phyloP scores from a whole-genome alignment of 2,113 vertebrate species.

The Elachura formosa region DNA sequence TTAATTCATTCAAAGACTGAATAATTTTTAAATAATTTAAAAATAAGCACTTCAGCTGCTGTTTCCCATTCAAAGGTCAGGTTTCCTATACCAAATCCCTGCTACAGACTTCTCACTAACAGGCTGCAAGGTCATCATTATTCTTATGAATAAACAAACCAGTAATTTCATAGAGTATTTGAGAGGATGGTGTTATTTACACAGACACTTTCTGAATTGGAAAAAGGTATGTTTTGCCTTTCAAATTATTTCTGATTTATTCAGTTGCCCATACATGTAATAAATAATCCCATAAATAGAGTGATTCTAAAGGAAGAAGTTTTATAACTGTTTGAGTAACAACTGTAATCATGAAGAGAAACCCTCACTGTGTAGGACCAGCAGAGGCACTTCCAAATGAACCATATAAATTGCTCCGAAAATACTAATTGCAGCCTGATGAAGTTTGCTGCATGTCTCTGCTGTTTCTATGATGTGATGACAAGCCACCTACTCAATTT shows the following conservation, averaged over 20 bases:
- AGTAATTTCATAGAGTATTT: not conserved
- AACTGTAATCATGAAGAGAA: not conserved
- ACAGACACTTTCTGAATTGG: not conserved
- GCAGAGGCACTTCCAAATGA: not conserved
- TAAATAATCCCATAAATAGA: not conserved
- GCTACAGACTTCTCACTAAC: not conserved
- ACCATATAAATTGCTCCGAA: not conserved
- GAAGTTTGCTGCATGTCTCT: not conserved
- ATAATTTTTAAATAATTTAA: no score
- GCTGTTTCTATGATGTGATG: not conserved
- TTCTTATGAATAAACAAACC: not conserved
- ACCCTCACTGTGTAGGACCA: not conserved
- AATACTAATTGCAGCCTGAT: not conserved
- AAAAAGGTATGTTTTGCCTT: not conserved
- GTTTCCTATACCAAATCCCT: slow-evolving; percentile 15
- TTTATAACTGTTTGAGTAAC: not conserved
- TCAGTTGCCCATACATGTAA: not conserved
- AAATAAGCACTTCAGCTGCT: not conserved
- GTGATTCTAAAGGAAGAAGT: not conserved
- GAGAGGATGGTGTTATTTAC: not conserved
- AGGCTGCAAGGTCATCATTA: not conserved
- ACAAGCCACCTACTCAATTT: slow-evolving; percentile 25
- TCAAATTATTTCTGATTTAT: not conserved
- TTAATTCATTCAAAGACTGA: not conserved
- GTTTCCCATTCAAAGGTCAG: slow-evolving; percentile 42